These are phyloP conservation scores for Polydrusus tereticollis DNA, from an alignment of 2,888 invertebrate genomes.

Conservation along the genomic window DNA sequence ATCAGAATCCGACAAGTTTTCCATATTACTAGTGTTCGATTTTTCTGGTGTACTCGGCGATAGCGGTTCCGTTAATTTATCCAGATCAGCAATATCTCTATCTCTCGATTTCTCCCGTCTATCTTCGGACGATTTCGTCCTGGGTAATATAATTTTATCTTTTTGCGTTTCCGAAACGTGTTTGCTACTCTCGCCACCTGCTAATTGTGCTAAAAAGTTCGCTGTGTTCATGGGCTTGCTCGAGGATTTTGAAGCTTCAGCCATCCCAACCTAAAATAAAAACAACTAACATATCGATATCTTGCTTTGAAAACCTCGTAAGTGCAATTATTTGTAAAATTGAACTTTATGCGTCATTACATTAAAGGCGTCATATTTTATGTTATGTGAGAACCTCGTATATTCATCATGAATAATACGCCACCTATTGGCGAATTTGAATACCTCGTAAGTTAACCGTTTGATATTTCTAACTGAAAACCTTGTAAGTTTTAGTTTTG, in stretches of 20 bases:
- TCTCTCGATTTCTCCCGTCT: slow-evolving; percentile 24
- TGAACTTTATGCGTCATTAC: too few relatives aligned
- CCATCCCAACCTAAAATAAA: slow-evolving; percentile 75
- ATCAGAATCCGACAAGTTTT: slow-evolving; percentile 84
- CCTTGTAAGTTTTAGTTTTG: too few relatives aligned
- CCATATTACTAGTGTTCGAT: slow-evolving; percentile 68
- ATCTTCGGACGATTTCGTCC: slow-evolving; percentile 6
- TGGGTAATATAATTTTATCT: slow-evolving; percentile 42
- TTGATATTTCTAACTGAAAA: too few relatives aligned
- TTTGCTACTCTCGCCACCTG: slow-evolving; percentile 31
- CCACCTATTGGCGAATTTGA: too few relatives aligned
- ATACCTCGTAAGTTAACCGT: too few relatives aligned
- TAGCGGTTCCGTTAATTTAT: slow-evolving; percentile 51
- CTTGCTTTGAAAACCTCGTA: too few relatives aligned
- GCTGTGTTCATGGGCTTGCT: slow-evolving; percentile 70
- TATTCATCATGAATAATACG: too few relatives aligned
- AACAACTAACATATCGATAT: too few relatives aligned
- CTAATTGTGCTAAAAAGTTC: slow-evolving; percentile 66
- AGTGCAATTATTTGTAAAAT: too few relatives aligned
- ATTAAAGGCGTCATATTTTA: too few relatives aligned
- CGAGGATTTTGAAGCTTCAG: slow-evolving; percentile 71
- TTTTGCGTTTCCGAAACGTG: slow-evolving; percentile 4
- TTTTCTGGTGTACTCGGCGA: slow-evolving; percentile 54
- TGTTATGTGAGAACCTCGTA: too few relatives aligned
- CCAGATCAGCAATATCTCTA: slow-evolving; percentile 37